A percentile compares a stretch with the other conserved stretches of the same genome.
phyloP scores from a whole-genome alignment of 1,140 invertebrate genomes.

The Nephila pilipes region DNA sequence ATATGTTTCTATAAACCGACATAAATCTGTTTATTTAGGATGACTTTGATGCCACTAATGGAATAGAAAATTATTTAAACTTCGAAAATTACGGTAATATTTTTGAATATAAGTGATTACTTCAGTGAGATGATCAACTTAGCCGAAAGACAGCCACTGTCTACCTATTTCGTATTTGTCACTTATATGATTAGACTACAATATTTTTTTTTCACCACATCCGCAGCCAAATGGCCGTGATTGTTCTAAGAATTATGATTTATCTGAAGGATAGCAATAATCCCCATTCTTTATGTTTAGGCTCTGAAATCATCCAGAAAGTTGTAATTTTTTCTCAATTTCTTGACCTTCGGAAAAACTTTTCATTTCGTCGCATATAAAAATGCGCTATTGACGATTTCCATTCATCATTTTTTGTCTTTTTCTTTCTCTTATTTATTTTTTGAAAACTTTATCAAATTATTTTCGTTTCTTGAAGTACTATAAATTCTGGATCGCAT shows the following conservation, averaged over 20 bases:
- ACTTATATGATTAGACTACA: neutral
- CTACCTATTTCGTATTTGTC: neutral
- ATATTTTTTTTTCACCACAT: neutral
- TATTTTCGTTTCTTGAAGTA: no score
- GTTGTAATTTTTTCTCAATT: neutral
- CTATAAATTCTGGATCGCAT: no score
- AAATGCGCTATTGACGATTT: neutral
- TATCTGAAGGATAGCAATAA: neutral
- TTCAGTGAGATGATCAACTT: no score
- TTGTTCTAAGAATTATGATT: neutral
- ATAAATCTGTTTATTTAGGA: no score
- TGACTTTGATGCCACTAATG: no score
- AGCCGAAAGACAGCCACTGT: neutral
- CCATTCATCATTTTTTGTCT: neutral
- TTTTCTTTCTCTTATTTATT: neutral
- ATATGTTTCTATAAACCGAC: no score
- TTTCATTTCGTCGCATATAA: no score
- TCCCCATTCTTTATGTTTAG: neutral
- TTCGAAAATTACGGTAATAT: no score
- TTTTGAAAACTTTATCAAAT: no score
- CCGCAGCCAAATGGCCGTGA: neutral
- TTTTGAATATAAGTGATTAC: no score
- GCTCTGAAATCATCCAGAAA: neutral
- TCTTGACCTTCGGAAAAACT: neutral
- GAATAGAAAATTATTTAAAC: no score